A percentile compares a stretch with the other conserved stretches of the same genome.
Conservation (phyloP, 2,113 vertebrate genomes). For the Micromys minutus region DNA sequence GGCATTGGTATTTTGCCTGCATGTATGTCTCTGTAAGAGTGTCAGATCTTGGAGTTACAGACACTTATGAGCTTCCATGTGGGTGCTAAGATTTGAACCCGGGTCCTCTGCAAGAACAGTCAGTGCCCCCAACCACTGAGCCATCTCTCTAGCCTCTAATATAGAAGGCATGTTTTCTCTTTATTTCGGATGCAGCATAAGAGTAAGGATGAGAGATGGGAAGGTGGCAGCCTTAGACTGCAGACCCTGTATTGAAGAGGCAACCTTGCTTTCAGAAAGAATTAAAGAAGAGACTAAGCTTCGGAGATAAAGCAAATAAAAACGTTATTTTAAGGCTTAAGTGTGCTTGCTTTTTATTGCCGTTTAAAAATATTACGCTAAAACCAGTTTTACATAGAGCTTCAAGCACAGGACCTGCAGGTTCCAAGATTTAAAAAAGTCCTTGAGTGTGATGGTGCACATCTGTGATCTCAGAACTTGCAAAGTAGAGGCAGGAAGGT, state of each 20-base stretch:
- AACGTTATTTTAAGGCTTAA: not conserved
- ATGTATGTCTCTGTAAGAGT: too few relatives aligned
- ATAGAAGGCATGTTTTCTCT: not conserved
- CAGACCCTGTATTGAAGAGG: not conserved
- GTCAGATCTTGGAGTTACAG: too few relatives aligned
- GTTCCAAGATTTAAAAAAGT: not conserved
- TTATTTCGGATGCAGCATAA: not conserved
- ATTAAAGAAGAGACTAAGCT: not conserved
- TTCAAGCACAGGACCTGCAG: not conserved
- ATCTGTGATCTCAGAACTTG: not conserved
- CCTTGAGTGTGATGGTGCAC: not conserved
- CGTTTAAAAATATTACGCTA: not conserved
- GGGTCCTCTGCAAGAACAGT: too few relatives aligned
- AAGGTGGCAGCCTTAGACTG: not conserved
- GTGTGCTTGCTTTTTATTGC: not conserved
- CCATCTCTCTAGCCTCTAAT: too few relatives aligned
- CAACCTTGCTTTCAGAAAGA: not conserved
- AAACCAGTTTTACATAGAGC: not conserved
- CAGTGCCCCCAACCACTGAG: too few relatives aligned
- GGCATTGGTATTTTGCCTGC: too few relatives aligned
- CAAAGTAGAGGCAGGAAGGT: not conserved
- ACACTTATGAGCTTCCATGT: too few relatives aligned
- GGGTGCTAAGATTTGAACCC: too few relatives aligned
- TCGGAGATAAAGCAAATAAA: not conserved
- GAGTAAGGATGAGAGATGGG: not conserved